These are phyloP conservation scores for Phalacrocorax aristotelis DNA, from an alignment of 2,113 vertebrate genomes.

Conservation along the genomic window DNA sequence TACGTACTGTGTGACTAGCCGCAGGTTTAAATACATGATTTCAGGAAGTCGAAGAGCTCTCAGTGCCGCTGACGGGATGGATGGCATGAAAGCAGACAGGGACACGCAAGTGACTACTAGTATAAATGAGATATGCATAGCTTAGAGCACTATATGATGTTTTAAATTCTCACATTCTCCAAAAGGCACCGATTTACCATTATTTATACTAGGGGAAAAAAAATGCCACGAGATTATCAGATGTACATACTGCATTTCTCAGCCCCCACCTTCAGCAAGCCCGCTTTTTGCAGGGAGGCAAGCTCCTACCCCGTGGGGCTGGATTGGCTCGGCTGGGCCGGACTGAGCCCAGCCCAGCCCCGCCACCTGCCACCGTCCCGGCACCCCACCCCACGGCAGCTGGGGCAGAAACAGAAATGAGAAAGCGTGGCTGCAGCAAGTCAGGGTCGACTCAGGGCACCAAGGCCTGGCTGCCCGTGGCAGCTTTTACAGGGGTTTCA, in stretches of 20 bases:
- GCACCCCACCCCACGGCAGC: neutral
- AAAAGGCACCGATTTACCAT: neutral
- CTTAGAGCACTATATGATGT: neutral
- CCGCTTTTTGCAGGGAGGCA: too few relatives aligned
- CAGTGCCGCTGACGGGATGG: neutral
- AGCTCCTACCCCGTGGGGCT: neutral
- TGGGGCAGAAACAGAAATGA: rapidly evolving
- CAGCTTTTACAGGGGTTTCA: neutral
- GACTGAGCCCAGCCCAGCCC: too few relatives aligned
- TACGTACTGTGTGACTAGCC: neutral
- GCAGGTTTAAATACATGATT: neutral
- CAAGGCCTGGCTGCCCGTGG: neutral
- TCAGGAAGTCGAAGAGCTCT: neutral
- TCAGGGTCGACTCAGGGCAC: neutral
- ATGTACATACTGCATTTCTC: rapidly evolving
- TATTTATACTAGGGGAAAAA: neutral
- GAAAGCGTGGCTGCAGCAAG: neutral
- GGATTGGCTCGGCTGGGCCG: too few relatives aligned
- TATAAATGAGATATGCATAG: too few relatives aligned
- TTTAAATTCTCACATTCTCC: neutral
- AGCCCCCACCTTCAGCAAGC: neutral
- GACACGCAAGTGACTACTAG: neutral
- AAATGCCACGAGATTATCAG: neutral
- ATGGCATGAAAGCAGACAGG: neutral
- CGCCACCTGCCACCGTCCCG: slow-evolving; percentile 48